A percentile compares a stretch with the other conserved stretches of the same genome.
These are phyloP conservation scores for Onychorhynchus coronatus DNA, from an alignment of 2,113 vertebrate genomes.

Conservation along the genomic window DNA sequence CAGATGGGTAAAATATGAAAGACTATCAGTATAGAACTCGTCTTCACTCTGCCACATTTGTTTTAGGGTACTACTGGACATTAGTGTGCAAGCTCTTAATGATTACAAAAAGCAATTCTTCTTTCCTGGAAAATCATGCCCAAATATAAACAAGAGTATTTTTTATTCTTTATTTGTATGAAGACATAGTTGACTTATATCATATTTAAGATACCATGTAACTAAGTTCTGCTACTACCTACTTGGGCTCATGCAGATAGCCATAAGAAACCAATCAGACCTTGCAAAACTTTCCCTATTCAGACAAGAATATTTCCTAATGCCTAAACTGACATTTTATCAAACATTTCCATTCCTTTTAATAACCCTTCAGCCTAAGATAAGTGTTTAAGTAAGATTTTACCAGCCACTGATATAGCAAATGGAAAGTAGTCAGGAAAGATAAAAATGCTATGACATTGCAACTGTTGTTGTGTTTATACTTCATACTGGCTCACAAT, in stretches of 20 bases:
- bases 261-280: neutral
- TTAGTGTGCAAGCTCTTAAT: neutral
- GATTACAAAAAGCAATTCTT: neutral
- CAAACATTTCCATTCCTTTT: neutral
- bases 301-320: neutral
- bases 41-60: neutral
- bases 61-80: neutral
- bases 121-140: neutral
- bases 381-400: neutral
- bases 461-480: neutral
- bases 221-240: neutral
- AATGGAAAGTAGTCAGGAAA: neutral
- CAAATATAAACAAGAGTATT: neutral
- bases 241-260: neutral
- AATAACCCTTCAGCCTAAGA: neutral
- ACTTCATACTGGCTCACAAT: neutral
- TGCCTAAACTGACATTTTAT: neutral
- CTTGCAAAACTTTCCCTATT: neutral
- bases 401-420: neutral
- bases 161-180: neutral
- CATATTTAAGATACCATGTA: neutral
- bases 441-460: neutral
- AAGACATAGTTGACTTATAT: neutral
- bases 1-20: neutral
- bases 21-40: neutral